phyloP scores from a whole-genome alignment of 1,140 invertebrate species.

The Acromyrmex heyeri region DNA sequence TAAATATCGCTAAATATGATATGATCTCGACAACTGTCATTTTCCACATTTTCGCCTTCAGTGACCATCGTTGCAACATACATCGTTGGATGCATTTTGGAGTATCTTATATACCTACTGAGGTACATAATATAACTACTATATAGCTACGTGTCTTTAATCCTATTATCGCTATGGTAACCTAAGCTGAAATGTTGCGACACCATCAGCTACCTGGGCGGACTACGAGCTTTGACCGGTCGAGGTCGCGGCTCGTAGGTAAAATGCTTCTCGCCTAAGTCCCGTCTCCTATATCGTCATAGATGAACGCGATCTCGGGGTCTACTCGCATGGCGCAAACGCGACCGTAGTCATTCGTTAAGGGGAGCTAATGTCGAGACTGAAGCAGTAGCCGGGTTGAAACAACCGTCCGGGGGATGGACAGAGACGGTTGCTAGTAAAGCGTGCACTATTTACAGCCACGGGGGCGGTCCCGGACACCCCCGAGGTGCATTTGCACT shows the following conservation, averaged over 20 bases:
- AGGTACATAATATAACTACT: constrained; percentile 35
- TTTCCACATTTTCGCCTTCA: constrained; percentile 1
- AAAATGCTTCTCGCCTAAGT: constrained; percentile 45
- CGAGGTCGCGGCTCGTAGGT: constrained; percentile 18
- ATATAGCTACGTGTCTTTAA: constrained; percentile 44
- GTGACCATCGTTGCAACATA: background rate
- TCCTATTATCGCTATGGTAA: constrained; percentile 55
- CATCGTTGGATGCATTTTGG: background rate
- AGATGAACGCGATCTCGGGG: constrained; percentile 59
- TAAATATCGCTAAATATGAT: background rate
- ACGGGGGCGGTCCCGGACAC: constrained; percentile 22
- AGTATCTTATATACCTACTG: background rate
- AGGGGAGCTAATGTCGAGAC: constrained; percentile 22
- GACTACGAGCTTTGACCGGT: constrained; percentile 41
- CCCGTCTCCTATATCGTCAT: constrained; percentile 50
- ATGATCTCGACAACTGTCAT: background rate
- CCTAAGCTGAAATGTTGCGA: constrained; percentile 56
- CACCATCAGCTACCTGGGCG: constrained; percentile 24
- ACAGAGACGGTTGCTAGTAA: constrained; percentile 52
- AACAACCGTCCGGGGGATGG: constrained; percentile 20
- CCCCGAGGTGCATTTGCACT: constrained; percentile 79
- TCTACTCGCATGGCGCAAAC: constrained; percentile 57
- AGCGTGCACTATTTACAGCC: constrained; percentile 63
- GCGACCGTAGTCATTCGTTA: constrained; percentile 37
- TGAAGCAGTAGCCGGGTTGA: background rate